Evolutionary conservation across 1,140 invertebrate species (phyloP).

Genomic region (Zaprionus nigranus): DNA sequence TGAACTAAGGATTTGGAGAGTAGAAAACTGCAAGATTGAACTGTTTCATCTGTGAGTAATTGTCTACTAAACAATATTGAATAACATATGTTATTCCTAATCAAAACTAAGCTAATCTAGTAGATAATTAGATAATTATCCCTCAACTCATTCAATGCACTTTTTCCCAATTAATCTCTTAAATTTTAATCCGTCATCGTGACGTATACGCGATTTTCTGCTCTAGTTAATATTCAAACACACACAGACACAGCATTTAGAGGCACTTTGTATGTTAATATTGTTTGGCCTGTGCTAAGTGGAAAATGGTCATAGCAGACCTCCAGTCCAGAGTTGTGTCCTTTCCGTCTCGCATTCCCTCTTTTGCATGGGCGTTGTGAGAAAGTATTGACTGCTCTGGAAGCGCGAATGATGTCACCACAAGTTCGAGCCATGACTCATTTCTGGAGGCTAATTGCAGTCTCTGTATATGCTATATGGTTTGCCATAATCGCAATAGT

Average conservation of each 20-base stretch:
- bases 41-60: background rate
- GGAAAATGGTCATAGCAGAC: slow-evolving; percentile 48
- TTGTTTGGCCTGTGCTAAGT: slow-evolving; percentile 28
- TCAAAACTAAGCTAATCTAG: background rate
- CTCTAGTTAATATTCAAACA: slow-evolving; percentile 51
- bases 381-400: slow-evolving; percentile 2
- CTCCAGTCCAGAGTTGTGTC: slow-evolving; percentile 18
- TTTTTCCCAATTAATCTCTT: background rate
- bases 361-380: background rate
- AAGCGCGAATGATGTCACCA: slow-evolving; percentile 68
- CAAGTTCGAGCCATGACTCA: slow-evolving; percentile 37
- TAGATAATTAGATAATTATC: background rate
- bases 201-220: slow-evolving; percentile 11
- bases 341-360: background rate
- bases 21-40: too few relatives aligned
- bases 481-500: background rate
- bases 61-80: background rate
- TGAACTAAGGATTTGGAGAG: too few relatives aligned
- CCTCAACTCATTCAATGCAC: background rate
- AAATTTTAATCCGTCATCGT: background rate
- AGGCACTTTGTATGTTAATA: slow-evolving; percentile 68
- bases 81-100: too few relatives aligned
- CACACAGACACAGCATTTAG: slow-evolving; percentile 22
- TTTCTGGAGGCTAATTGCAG: background rate
- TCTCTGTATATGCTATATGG: background rate